Percentiles rank a stretch among this genome's conserved stretches.
Conservation (phyloP, 2,113 vertebrate genomes). For the Ellobius talpinus region DNA sequence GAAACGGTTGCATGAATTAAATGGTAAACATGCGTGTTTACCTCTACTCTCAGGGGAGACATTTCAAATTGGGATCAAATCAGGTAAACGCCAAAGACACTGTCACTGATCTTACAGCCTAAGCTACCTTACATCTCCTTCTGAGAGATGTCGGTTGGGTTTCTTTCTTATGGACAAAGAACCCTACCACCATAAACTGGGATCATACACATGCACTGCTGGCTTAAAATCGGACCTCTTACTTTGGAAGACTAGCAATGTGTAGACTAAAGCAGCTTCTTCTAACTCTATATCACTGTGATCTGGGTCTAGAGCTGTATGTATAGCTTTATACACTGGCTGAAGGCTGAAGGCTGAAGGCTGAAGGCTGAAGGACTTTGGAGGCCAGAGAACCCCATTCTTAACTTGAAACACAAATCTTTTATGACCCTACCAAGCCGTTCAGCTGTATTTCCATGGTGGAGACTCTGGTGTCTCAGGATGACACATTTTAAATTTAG, state of each 20-base stretch:
- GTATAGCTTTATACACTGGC: slow-evolving; percentile 11
- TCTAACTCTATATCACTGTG: neutral
- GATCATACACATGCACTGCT: neutral
- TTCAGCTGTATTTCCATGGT: slow-evolving; percentile 10
- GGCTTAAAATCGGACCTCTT: neutral
- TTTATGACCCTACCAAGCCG: slow-evolving; percentile 45
- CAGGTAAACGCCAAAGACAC: neutral
- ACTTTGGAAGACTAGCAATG: neutral
- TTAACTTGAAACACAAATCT: slow-evolving; percentile 22
- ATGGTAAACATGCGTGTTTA: neutral
- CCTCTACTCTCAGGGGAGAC: neutral
- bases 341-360: neutral
- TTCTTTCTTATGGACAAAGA: slow-evolving; percentile 33
- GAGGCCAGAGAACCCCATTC: slow-evolving; percentile 55
- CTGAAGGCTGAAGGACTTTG: slow-evolving; percentile 42
- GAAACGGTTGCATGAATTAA: neutral
- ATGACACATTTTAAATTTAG: slow-evolving; percentile 54
- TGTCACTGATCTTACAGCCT: neutral
- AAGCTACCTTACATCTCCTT: neutral
- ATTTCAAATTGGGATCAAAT: neutral
- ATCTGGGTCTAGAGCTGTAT: neutral
- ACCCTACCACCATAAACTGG: neutral
- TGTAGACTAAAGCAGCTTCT: neutral
- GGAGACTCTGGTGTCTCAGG: slow-evolving; percentile 38
- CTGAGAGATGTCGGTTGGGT: neutral